Base-by-base conservation (phyloP, 1,140 invertebrate genomes). In the Callitettix versicolor region DNA sequence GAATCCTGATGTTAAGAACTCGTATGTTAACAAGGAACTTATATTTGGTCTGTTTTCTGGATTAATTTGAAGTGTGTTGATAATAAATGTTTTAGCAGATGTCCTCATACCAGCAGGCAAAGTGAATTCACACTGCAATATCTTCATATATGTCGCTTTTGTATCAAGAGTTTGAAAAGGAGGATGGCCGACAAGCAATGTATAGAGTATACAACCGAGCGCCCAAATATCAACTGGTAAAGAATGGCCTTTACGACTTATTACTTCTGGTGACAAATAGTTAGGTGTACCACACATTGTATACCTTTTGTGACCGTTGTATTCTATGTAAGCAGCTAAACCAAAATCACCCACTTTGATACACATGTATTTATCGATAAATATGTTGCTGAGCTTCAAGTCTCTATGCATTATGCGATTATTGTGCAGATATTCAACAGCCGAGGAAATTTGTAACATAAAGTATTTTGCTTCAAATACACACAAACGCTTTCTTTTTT, bases 261-360 rank as follows among this genome's bases (percentile, higher is more conserved):
- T 65, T 2, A 86, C 80, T 68, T 86, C 84, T 34, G 84, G 84
- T 3, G 84, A 82, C 59, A 86, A 84, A 65, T 86, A 86, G 65
- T 86, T 86, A 6, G 84, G 84, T 14, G 84, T 86, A 22, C 83
- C 83, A 73, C 83, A 86, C 33, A 86, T 70, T 21, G 80, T 53
- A 46, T 12, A 50, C 26, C 22, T 6, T 46, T 56, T 47, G 1
- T 47, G 34, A n/a, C 43, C 26, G 5, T 22, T 14, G 44, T 21
- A 20, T 20, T 40, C 34, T 20, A 54, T 50, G 17, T 20, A 22
- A 33, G 30, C 24, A 4, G 85, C 85, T 18, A 88, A 66, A 7
- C 85, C 85, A 69, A 88, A 87, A 64, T 87, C 85, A 24, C 84
- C 85, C 58, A 87, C 80, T 69, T 88, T 87, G 7, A 86, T 72